Evolutionary conservation across 2,113 vertebrate genomes (phyloP).

Genomic region (Trogon surrucura): DNA sequence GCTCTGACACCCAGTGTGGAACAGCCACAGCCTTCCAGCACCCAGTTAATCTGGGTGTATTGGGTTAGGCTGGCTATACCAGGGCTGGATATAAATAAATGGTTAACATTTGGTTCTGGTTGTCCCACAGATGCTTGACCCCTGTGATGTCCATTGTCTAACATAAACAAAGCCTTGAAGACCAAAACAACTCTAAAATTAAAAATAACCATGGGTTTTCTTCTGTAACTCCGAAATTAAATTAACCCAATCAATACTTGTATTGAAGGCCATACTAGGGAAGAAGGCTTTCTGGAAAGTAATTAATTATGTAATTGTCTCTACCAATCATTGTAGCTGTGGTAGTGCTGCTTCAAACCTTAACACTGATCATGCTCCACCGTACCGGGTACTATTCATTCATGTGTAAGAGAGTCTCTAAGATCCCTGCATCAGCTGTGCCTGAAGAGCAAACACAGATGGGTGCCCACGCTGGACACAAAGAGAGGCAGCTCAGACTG

Average conservation of each 20-base stretch:
- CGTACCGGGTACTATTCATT: neutral
- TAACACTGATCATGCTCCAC: neutral
- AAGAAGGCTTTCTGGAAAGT: neutral
- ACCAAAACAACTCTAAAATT: neutral
- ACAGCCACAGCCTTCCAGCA: neutral
- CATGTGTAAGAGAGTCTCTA: neutral
- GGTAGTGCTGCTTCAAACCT: neutral
- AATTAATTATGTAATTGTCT: neutral
- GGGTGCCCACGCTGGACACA: neutral
- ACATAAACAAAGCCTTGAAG: neutral
- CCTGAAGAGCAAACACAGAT: neutral
- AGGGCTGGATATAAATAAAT: neutral
- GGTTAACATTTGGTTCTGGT: neutral
- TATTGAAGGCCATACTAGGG: neutral
- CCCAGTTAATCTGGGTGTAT: rapidly evolving
- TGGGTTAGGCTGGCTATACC: neutral
- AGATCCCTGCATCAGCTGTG: neutral
- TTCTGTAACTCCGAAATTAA: neutral
- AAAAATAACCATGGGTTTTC: neutral
- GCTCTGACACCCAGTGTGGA: rapidly evolving
- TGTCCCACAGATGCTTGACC: neutral
- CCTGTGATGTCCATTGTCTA: rapidly evolving
- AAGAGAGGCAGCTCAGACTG: neutral
- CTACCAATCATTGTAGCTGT: neutral
- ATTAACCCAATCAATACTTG: neutral